phyloP scores from a whole-genome alignment of 2,113 vertebrate species.

The Cyanocitta stelleri region DNA sequence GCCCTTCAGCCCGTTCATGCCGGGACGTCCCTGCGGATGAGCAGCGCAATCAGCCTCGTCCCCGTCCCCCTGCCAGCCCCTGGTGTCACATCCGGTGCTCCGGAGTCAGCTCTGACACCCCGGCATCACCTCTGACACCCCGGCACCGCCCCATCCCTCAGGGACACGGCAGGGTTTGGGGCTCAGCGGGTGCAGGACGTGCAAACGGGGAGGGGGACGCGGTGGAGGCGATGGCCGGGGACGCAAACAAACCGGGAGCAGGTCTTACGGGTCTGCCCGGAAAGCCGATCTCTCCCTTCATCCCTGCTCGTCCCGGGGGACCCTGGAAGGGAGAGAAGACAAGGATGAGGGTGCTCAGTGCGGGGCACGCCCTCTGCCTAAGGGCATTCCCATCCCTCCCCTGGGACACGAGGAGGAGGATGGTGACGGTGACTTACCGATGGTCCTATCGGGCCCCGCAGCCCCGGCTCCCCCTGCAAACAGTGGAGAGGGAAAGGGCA shows the following conservation, averaged over 20 bases:
- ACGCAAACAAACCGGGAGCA: not conserved
- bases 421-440: not conserved
- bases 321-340: slow-evolving; percentile 69
- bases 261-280: slow-evolving; percentile 90
- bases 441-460: slow-evolving; percentile 21
- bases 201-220: accelerated
- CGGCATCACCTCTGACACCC: not conserved
- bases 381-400: not conserved
- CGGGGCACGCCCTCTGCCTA: accelerated
- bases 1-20: slow-evolving; percentile 87
- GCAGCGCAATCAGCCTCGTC: not conserved
- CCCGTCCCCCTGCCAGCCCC: not conserved
- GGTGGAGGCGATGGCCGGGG: accelerated
- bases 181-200: accelerated
- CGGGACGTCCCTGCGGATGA: slow-evolving; percentile 83
- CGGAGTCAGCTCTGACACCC: not conserved
- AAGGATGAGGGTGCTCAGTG: not conserved
- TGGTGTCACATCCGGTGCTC: not conserved
- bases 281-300: slow-evolving; percentile 93
- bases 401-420: accelerated
- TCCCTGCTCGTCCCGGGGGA: slow-evolving; percentile 72
- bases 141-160: not conserved
- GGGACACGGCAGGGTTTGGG: not conserved
- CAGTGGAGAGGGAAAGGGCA: not conserved
- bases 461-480: slow-evolving; percentile 42